Conservation (phyloP, 2,888 invertebrate species). For the Rhogogaster chlorosoma region DNA sequence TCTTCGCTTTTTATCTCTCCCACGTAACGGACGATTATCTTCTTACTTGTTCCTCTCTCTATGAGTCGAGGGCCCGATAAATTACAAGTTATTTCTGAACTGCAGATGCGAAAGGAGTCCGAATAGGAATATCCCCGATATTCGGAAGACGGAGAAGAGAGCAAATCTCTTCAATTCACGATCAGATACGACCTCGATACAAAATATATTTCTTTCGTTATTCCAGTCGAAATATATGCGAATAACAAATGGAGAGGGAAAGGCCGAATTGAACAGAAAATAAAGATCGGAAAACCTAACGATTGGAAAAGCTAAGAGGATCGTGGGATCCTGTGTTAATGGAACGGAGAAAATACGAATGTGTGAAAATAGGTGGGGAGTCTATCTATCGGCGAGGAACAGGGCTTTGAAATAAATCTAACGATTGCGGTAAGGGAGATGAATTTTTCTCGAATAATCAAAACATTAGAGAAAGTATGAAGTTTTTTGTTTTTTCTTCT, state of each 20-base stretch:
- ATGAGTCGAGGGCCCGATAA: not conserved
- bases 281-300: not conserved
- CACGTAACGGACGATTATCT: conserved; percentile 16
- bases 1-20: not conserved
- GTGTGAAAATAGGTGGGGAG: not conserved
- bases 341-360: not conserved
- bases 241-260: not conserved
- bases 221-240: not conserved
- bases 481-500: not conserved
- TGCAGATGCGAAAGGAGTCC: not conserved
- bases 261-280: not conserved
- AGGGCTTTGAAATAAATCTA: not conserved
- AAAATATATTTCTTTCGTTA: not conserved
- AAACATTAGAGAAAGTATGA: too few species aligned
- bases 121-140: not conserved
- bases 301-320: conserved; percentile 16
- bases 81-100: not conserved
- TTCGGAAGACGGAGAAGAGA: not conserved
- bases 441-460: too few species aligned
- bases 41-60: conserved; percentile 2
- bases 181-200: not conserved
- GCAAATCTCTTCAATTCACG: not conserved
- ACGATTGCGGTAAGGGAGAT: too few species aligned
- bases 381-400: not conserved
- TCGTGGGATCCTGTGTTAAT: not conserved